Percentiles rank a stretch among this genome's conserved stretches.
phyloP scores from a whole-genome alignment of 2,888 invertebrate genomes.

The Orgyia antiqua region DNA sequence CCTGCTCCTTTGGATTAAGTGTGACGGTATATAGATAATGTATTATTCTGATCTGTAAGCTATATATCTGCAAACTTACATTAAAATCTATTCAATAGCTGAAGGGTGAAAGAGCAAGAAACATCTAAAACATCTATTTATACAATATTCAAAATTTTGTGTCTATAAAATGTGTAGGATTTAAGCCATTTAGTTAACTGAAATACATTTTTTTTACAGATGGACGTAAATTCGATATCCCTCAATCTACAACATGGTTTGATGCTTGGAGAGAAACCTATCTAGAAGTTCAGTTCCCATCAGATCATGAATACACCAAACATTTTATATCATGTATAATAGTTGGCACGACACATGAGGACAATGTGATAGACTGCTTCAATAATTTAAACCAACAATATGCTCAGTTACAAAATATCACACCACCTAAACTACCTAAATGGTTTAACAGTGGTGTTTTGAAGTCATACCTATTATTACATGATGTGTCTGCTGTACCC shows the following conservation, averaged over 20 bases:
- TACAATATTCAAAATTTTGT: too few species aligned
- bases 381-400: slow-evolving; percentile 88
- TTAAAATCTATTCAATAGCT: too few species aligned
- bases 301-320: slow-evolving; percentile 97
- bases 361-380: slow-evolving; percentile 89
- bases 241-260: slow-evolving; percentile 93
- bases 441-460: slow-evolving; percentile 89
- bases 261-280: slow-evolving; percentile 96
- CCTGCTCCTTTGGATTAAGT: too few species aligned
- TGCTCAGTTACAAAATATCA: slow-evolving; percentile 85
- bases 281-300: slow-evolving; percentile 90
- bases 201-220: too few species aligned
- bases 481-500: slow-evolving; percentile 87
- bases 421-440: slow-evolving; percentile 88
- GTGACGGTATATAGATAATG: too few species aligned
- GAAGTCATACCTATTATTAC: slow-evolving; percentile 92
- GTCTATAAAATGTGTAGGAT: too few species aligned
- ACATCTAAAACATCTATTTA: too few species aligned
- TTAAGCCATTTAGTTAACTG: too few species aligned
- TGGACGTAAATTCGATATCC: slow-evolving; percentile 81
- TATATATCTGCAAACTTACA: too few species aligned
- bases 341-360: slow-evolving; percentile 84
- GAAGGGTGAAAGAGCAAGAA: too few species aligned
- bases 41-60: too few species aligned
- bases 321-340: slow-evolving; percentile 91